phyloP scores from a whole-genome alignment of 1,140 invertebrate genomes.

The Neuroterus valhalla region DNA sequence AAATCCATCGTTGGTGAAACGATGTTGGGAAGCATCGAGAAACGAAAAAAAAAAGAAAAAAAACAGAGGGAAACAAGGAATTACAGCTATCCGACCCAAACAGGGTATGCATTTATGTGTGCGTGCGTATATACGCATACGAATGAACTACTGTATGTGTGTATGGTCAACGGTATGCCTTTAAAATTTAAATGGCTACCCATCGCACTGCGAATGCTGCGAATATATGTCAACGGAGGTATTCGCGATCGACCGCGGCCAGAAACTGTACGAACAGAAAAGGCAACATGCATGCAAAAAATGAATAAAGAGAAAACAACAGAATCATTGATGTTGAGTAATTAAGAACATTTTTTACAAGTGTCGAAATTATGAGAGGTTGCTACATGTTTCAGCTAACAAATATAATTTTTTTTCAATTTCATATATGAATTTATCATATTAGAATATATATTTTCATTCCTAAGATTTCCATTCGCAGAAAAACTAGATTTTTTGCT shows the following conservation, averaged over 20 bases:
- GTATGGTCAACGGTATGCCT: slow-evolving; percentile 42
- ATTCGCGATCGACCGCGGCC: slow-evolving; percentile 38
- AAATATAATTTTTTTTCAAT: no score
- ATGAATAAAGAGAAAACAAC: not conserved
- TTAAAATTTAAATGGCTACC: slow-evolving; percentile 61
- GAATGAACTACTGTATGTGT: slow-evolving; percentile 4
- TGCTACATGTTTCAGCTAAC: no score
- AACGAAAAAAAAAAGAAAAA: slow-evolving; percentile 37
- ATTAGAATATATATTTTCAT: no score
- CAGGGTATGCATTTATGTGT: not conserved
- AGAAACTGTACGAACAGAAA: slow-evolving; percentile 39
- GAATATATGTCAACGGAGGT: slow-evolving; percentile 13
- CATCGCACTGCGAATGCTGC: slow-evolving; percentile 44
- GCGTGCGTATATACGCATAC: not conserved
- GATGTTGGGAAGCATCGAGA: slow-evolving; percentile 46
- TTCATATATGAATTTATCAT: no score
- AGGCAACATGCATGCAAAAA: slow-evolving; percentile 33
- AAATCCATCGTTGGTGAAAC: slow-evolving; percentile 38
- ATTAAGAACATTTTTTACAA: no score
- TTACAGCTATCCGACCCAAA: slow-evolving; percentile 59
- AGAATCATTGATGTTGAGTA: not conserved
- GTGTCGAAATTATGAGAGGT: no score
- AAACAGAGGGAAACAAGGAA: slow-evolving; percentile 44
- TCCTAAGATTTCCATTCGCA: no score
- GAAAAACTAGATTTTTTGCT: no score